A percentile compares a stretch with the other conserved stretches of the same genome.
Conservation (phyloP, 2,888 invertebrate genomes). For the Flabesymbios commensalis region DNA sequence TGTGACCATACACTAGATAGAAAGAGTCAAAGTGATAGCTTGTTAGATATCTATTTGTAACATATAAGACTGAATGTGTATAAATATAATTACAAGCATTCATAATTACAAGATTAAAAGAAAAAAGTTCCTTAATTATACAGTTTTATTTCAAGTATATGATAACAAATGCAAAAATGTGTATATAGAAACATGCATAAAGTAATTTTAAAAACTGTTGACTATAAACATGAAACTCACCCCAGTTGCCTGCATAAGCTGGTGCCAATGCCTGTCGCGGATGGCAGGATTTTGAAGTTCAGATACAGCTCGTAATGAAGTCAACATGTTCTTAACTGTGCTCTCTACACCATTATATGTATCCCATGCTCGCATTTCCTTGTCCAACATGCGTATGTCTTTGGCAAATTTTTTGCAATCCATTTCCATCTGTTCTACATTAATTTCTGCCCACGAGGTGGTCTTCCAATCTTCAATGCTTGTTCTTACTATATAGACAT, state of each 20-base stretch:
- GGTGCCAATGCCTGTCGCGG: conserved; percentile 94
- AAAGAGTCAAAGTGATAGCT: too few relatives aligned
- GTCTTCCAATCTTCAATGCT: conserved; percentile 97
- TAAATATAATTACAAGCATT: too few relatives aligned
- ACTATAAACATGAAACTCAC: conserved; percentile 37
- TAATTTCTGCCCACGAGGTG: conserved; percentile 94
- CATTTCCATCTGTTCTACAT: conserved; percentile 97
- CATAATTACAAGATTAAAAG: too few relatives aligned
- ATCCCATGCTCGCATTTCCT: conserved; percentile 95
- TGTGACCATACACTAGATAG: too few relatives aligned
- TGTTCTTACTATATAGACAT: conserved; percentile 84
- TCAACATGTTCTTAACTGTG: conserved; percentile 93
- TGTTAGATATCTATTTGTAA: too few relatives aligned
- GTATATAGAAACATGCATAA: too few relatives aligned
- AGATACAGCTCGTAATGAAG: conserved; percentile 89
- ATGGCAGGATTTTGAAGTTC: conserved; percentile 96
- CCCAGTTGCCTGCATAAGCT: conserved; percentile 94
- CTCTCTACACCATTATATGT: conserved; percentile 85
- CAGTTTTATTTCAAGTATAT: too few relatives aligned
- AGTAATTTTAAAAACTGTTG: too few relatives aligned
- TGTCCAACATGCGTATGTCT: conserved; percentile 73
- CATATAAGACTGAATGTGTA: too few relatives aligned
- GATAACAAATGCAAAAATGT: too few relatives aligned
- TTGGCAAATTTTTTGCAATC: conserved; percentile 98
- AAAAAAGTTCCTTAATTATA: too few relatives aligned